Percentiles rank a stretch among this genome's conserved stretches.
Conservation (phyloP, 1,140 invertebrate genomes). For the Drosophila ambigua region DNA sequence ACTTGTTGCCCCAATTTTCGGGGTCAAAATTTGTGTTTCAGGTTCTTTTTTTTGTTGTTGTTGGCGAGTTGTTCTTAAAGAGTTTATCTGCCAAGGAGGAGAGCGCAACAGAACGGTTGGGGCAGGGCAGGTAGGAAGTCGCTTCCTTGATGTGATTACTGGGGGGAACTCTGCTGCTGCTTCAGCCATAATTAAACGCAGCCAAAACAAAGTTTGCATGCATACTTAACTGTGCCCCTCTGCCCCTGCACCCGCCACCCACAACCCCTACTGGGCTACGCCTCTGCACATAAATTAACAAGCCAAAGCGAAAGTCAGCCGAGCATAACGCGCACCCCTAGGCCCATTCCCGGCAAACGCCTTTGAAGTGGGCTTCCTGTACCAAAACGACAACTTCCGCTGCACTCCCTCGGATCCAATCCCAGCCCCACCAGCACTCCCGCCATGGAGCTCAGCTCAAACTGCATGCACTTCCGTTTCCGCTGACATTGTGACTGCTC, state of each 20-base stretch:
- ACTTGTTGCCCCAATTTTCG: slow-evolving; percentile 55
- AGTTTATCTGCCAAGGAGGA: background rate
- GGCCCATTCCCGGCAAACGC: slow-evolving; percentile 3
- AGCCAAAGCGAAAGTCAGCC: slow-evolving; percentile 68
- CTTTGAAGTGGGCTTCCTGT: slow-evolving; percentile 51
- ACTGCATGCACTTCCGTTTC: slow-evolving; percentile 58
- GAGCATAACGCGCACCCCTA: slow-evolving; percentile 42
- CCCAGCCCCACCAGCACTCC: background rate
- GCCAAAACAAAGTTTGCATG: slow-evolving; percentile 12
- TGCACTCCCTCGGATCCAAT: slow-evolving; percentile 20
- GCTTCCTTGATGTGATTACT: slow-evolving; percentile 37
- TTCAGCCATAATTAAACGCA: slow-evolving; percentile 35
- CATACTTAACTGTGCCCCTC: no score
- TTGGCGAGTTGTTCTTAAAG: slow-evolving; percentile 19
- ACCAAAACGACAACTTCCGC: slow-evolving; percentile 79
- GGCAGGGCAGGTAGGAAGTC: slow-evolving; percentile 2
- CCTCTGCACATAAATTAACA: slow-evolving; percentile 76
- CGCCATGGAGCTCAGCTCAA: slow-evolving; percentile 12
- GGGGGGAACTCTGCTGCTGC: background rate
- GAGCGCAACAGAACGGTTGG: background rate
- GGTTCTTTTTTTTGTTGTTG: background rate
- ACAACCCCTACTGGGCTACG: slow-evolving; percentile 4
- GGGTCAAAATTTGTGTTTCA: slow-evolving; percentile 48
- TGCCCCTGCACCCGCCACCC: no score
- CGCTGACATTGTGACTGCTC: slow-evolving; percentile 58